Base-by-base conservation (phyloP, 2,113 vertebrate genomes). In the Crotophaga sulcirostris region DNA sequence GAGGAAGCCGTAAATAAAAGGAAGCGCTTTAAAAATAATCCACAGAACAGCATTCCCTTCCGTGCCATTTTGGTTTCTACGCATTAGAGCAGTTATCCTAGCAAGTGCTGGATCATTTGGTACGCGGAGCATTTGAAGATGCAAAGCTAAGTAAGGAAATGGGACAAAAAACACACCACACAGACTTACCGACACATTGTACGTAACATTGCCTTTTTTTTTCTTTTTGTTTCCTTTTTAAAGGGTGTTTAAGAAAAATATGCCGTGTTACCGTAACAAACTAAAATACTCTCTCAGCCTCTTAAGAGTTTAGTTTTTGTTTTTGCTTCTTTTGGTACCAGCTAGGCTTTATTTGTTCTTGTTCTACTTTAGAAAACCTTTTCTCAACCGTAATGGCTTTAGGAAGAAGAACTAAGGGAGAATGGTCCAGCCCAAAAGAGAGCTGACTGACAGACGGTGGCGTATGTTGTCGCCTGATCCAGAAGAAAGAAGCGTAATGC, bases 241-340 rank as follows among this genome's bases (percentile, higher is more conserved):
- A 93, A 94, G 10, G 80, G 88, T 90, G 91, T 91, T 81, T 97
- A 97, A 94, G 91, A 97, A 63, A 93, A 94, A 96, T 91, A 95
- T 80, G 70, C 78, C 91, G 81, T 95, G 55, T 87, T 95, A 94
- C 85, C 78, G 59, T 94, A 94, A 96, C 66, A 92, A 73, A 84
- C 68, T 96, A 97, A 95, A 96, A 93, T 94, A 92, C 31, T 94
- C 84, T 93, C 67, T 93, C 47, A 84, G 45, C 31, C 36, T 92
- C 62, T 92, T 42, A n/a, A 19, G 36, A 64, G 42, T 90, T 92
- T 45, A 63, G 21, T 3, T 83, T 86, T 51, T 40, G 36, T 76
- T 95, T 92, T 67, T 45, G 73, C 31, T 89, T 87, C 11, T 97
- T 79, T 97, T 93, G 84, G 82, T 90, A 94, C 67, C 56, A 88